phyloP scores from a whole-genome alignment of 2,888 invertebrate species.

The Clunio marinus region DNA sequence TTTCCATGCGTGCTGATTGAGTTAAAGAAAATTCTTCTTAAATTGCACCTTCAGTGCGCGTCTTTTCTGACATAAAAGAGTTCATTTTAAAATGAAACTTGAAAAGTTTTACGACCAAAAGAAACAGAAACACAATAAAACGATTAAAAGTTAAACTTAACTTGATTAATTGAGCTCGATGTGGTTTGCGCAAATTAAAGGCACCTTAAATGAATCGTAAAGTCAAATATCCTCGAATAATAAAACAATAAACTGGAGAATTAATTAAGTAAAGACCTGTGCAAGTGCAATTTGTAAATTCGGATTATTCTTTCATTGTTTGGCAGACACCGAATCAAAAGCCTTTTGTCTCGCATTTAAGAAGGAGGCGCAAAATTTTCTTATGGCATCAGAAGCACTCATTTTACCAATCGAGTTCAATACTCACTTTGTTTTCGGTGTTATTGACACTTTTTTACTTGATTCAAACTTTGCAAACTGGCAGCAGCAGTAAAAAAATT shows the following conservation, averaged over 20 bases:
- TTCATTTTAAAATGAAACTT: too few species aligned
- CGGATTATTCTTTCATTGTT: neutral
- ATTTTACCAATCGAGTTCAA: neutral
- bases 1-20: neutral
- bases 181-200: neutral
- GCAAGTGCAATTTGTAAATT: conserved; percentile 20
- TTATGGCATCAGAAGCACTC: neutral
- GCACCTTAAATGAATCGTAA: neutral
- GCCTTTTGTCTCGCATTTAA: neutral
- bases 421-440: neutral
- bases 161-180: neutral
- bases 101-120: neutral
- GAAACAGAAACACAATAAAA: conserved; percentile 6
- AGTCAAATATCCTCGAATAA: neutral
- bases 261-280: neutral
- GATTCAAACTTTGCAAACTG: neutral
- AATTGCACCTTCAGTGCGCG: neutral
- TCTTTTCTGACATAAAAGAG: neutral
- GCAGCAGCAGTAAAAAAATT: too few species aligned
- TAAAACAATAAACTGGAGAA: conserved; percentile 9
- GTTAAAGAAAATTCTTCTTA: neutral
- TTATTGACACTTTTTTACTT: conserved; percentile 1
- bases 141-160: conserved; percentile 18
- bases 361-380: neutral
- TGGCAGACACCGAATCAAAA: neutral